Evolutionary conservation across 1,140 invertebrate species (phyloP).

Genomic region (Lethrus apterus): DNA sequence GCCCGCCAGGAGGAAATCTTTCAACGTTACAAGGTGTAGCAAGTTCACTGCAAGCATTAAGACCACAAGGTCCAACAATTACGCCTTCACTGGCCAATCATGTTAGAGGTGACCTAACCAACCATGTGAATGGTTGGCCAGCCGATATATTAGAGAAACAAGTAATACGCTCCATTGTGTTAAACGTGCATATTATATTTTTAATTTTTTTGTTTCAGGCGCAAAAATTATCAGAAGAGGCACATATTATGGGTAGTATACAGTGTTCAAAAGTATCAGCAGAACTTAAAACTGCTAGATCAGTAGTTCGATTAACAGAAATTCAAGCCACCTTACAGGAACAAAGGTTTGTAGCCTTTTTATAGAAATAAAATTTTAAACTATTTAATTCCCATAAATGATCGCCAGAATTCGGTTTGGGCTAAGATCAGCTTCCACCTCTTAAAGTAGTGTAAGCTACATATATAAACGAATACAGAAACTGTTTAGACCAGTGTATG

Average conservation of each 20-base stretch:
- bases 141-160: constrained; percentile 89
- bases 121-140: constrained; percentile 87
- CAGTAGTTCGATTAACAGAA: constrained; percentile 88
- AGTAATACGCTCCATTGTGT: constrained; percentile 47
- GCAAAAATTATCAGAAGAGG: constrained; percentile 77
- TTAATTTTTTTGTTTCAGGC: constrained; percentile 50
- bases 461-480: too few species aligned
- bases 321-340: constrained; percentile 95
- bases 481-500: too few species aligned
- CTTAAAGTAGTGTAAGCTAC: too few species aligned
- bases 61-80: constrained; percentile 46
- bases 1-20: constrained; percentile 26
- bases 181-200: background rate
- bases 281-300: constrained; percentile 89
- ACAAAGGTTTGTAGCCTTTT: too few species aligned
- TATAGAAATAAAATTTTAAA: too few species aligned
- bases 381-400: too few species aligned
- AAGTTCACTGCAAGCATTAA: constrained; percentile 39
- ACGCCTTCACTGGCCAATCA: constrained; percentile 87
- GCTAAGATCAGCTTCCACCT: too few species aligned
- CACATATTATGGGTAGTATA: constrained; percentile 74
- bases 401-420: too few species aligned
- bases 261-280: constrained; percentile 89
- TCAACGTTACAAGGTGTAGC: constrained; percentile 29
- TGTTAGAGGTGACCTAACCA: constrained; percentile 82